Base-by-base conservation (phyloP, 2,113 vertebrate genomes). In the Amia ocellicauda region DNA sequence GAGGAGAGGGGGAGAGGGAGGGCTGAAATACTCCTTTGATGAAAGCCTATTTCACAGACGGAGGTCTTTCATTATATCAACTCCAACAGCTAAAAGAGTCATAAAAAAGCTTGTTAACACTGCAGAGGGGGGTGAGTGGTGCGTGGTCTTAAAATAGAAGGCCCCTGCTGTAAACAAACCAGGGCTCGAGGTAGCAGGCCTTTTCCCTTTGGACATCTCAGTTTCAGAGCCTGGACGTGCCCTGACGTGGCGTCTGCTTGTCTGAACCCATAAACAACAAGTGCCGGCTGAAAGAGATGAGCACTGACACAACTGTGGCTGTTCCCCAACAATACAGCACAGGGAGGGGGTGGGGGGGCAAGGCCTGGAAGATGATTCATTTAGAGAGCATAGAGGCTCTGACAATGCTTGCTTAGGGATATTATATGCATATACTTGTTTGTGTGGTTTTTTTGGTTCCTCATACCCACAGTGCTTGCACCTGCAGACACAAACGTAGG, bases 231-330 rank as follows among this genome's bases (percentile, higher is more conserved):
- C 75, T 66, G 70, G 78, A 78, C 77, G 73, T 81, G 81, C 81
- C 84, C 82, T 81, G 70, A 64, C 74, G 82, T 80, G 68, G 67
- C 78, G 71, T 69, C 77, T 74, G 79, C 80, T 77, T 84, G 78
- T 84, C 84, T 77, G 68, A 83, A 80, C 45, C 58, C 5, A 83
- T 83, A 72, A 75, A 66, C 67, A 0, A 66, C 71, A 47, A 13
- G 13, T 72, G 51, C 52, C 2, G 65, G 75, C 0, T 0, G 68
- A 70, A 74, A 57, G 76, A 72, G 10, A 73, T 65, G 62, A 8
- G 69, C 68, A 22, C 66, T 64, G 79, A 80, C 81, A 78, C 47
- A 64, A 70, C 17, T 28, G 1, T n/a, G 26, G 68, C 8, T 31
- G 22, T 8, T 1, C 23, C 63, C 31, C 65, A 40, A 68, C 69